Conservation (phyloP, 1,140 invertebrate genomes). For the Thaumatotibia leucotreta region DNA sequence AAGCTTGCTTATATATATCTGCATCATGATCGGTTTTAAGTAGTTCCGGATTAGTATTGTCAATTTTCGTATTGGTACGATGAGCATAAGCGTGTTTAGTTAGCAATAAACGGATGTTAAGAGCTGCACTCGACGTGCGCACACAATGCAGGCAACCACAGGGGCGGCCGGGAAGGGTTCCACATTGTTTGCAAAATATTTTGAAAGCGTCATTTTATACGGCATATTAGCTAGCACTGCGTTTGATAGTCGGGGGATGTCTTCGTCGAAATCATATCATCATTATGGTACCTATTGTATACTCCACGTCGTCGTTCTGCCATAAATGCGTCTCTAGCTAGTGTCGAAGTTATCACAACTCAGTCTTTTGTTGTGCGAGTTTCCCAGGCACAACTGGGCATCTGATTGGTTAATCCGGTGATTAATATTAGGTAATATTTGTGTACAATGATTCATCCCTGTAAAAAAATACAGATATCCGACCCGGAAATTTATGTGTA, state of each 20-base stretch:
- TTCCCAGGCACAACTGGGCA: not conserved
- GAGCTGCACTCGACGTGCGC: slow-evolving; percentile 56
- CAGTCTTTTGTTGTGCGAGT: slow-evolving; percentile 15
- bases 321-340: not conserved
- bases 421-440: too few species aligned
- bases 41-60: not conserved
- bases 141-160: slow-evolving; percentile 40
- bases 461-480: too few species aligned
- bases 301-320: slow-evolving; percentile 20
- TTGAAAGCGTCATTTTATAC: slow-evolving; percentile 74
- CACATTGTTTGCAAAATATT: slow-evolving; percentile 74
- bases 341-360: slow-evolving; percentile 25
- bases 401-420: too few species aligned
- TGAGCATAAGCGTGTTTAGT: slow-evolving; percentile 35
- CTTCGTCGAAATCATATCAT: slow-evolving; percentile 63
- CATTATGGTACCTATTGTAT: slow-evolving; percentile 51
- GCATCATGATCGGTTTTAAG: not conserved
- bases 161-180: slow-evolving; percentile 50
- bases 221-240: slow-evolving; percentile 65
- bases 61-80: slow-evolving; percentile 3
- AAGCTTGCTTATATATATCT: not conserved
- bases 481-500: too few species aligned
- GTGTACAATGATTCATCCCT: too few species aligned
- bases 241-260: slow-evolving; percentile 61
- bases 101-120: slow-evolving; percentile 38